Conservation (phyloP, 2,888 invertebrate species). For the Platycheirus rosarum region DNA sequence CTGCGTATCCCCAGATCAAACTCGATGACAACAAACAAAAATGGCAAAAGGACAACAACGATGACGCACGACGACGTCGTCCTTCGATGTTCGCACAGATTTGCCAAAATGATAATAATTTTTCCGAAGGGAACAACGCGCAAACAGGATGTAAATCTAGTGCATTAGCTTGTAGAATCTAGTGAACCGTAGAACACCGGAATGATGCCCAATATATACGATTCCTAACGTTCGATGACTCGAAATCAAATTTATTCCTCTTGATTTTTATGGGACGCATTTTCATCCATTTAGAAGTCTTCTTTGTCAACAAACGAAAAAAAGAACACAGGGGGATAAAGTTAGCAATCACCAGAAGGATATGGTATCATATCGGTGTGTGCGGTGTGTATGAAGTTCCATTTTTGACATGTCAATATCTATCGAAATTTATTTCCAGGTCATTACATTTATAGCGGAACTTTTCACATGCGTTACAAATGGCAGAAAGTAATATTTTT, state of each 20-base stretch:
- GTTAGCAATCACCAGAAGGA: conserved; percentile 21
- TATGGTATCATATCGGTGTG: conserved; percentile 27
- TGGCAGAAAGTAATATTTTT: conserved; percentile 57
- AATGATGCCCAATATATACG: conserved; percentile 37
- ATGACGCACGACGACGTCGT: not conserved
- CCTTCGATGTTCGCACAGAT: conserved; percentile 62
- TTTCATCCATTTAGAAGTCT: conserved; percentile 61
- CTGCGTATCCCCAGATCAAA: conserved; percentile 53
- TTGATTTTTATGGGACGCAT: conserved; percentile 68
- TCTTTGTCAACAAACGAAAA: conserved; percentile 12
- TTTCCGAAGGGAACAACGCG: conserved; percentile 32
- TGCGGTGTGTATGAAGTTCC: conserved; percentile 50
- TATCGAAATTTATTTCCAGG: conserved; percentile 72
- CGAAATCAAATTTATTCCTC: conserved; percentile 70
- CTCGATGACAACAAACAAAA: conserved; percentile 71
- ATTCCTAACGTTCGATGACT: not conserved
- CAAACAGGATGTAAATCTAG: conserved; percentile 71
- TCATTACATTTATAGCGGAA: conserved; percentile 70
- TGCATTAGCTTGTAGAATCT: conserved; percentile 72
- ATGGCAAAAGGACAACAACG: conserved; percentile 47
- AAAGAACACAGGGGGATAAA: conserved; percentile 39
- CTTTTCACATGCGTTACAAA: conserved; percentile 69
- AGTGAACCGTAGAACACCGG: conserved; percentile 72
- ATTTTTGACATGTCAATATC: conserved; percentile 71
- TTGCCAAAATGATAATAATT: conserved; percentile 72